These are phyloP conservation scores for Myanophis thanlyinensis DNA, from an alignment of 2,113 vertebrate species.

Conservation along the genomic window DNA sequence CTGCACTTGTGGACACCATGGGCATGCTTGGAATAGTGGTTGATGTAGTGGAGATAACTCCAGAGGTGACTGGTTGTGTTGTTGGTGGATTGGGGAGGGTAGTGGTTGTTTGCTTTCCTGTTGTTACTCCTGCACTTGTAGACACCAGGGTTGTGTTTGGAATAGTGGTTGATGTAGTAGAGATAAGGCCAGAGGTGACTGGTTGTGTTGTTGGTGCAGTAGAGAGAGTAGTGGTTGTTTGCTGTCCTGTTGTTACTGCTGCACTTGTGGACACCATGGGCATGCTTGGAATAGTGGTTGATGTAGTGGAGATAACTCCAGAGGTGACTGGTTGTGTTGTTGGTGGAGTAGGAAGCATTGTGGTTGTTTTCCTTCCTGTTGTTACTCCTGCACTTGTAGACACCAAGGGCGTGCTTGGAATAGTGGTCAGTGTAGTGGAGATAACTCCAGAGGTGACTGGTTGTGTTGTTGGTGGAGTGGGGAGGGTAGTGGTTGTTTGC, in stretches of 20 bases:
- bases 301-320: neutral
- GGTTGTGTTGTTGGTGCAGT: neutral
- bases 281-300: neutral
- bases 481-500: too few species aligned
- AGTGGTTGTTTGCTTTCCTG: neutral
- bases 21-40: too few species aligned
- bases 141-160: neutral
- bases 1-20: neutral
- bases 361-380: neutral
- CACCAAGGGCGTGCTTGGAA: neutral
- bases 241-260: neutral
- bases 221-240: neutral
- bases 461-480: too few species aligned
- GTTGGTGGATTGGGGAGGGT: neutral
- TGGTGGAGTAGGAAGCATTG: neutral
- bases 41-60: too few species aligned
- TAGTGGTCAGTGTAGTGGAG: too few species aligned
- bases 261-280: neutral
- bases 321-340: neutral
- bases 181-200: too few species aligned
- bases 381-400: rapidly evolving
- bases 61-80: neutral
- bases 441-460: too few species aligned
- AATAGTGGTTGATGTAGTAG: rapidly evolving
- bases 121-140: neutral